phyloP scores from a whole-genome alignment of 2,888 invertebrate species.

The Oxyscelio sp. region DNA sequence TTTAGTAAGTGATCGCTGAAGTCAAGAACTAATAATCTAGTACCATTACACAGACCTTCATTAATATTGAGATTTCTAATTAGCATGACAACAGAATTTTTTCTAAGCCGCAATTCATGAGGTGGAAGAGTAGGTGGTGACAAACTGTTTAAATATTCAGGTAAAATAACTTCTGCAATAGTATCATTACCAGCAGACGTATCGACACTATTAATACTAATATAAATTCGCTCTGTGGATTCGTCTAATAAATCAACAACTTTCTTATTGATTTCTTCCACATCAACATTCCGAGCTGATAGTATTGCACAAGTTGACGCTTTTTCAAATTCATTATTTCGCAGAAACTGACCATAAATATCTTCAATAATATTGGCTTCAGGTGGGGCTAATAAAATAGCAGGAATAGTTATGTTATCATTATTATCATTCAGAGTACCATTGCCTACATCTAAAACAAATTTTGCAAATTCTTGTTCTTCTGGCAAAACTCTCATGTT shows the following conservation, averaged over 20 bases:
- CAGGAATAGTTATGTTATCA: no score
- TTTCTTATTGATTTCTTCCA: slow-evolving; percentile 13
- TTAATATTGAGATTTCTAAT: no score
- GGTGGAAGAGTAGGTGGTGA: not conserved
- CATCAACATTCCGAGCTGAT: slow-evolving; percentile 20
- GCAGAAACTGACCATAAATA: not conserved
- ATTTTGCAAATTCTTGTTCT: no score
- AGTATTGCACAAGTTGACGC: slow-evolving; percentile 7
- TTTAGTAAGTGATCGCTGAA: no score
- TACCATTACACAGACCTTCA: not conserved
- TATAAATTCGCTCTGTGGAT: not conserved
- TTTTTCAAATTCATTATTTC: slow-evolving; percentile 20
- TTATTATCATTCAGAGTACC: no score
- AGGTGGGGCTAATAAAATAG: not conserved
- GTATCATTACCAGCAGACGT: not conserved
- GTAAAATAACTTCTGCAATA: not conserved
- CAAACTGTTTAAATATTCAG: not conserved
- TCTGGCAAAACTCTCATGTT: no score
- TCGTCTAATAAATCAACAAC: slow-evolving; percentile 23
- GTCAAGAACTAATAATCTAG: no score
- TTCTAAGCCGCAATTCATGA: no score
- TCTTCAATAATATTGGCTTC: slow-evolving; percentile 1
- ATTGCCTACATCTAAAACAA: no score
- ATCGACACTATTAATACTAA: not conserved
- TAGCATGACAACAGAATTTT: no score